Evolutionary conservation across 2,888 invertebrate species (phyloP).

Genomic region (Phalera bucephala): DNA sequence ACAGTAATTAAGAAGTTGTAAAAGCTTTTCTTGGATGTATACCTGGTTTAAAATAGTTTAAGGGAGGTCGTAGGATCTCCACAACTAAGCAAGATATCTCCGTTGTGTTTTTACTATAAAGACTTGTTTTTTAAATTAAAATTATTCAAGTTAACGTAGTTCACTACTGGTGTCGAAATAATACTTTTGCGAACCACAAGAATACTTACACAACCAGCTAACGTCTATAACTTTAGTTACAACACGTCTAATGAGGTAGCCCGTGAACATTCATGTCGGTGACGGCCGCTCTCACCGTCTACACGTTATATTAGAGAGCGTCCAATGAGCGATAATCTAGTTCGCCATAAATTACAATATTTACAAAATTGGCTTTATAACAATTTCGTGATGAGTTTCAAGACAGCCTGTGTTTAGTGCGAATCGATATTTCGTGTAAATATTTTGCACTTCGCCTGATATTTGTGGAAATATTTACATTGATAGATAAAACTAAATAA

Average conservation of each 20-base stretch:
- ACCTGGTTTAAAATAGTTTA: too few relatives aligned
- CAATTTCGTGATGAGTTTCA: neutral
- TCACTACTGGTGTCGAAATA: too few relatives aligned
- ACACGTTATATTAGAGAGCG: constrained; percentile 31
- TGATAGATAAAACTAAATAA: too few relatives aligned
- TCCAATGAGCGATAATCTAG: constrained; percentile 16
- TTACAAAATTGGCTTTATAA: neutral
- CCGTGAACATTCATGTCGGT: constrained; percentile 32
- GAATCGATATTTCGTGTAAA: neutral
- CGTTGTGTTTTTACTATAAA: too few relatives aligned
- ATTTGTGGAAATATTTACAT: too few relatives aligned
- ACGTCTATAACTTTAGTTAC: constrained; percentile 29
- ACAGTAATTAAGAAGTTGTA: too few relatives aligned
- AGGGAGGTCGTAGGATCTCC: too few relatives aligned
- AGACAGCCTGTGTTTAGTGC: neutral
- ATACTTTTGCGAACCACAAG: constrained; percentile 34
- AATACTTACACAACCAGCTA: constrained; percentile 31
- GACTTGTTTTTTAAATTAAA: too few relatives aligned
- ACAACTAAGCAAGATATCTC: too few relatives aligned
- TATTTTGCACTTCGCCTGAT: too few relatives aligned
- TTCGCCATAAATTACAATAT: constrained; percentile 7
- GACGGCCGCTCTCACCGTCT: constrained; percentile 29
- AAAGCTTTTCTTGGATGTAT: too few relatives aligned
- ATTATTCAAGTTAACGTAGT: too few relatives aligned
- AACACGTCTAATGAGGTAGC: constrained; percentile 43